A percentile compares a stretch with the other conserved stretches of the same genome.
phyloP scores from a whole-genome alignment of 92 coral and sea anemone genomes.

The Zoanthus sansibaricus region DNA sequence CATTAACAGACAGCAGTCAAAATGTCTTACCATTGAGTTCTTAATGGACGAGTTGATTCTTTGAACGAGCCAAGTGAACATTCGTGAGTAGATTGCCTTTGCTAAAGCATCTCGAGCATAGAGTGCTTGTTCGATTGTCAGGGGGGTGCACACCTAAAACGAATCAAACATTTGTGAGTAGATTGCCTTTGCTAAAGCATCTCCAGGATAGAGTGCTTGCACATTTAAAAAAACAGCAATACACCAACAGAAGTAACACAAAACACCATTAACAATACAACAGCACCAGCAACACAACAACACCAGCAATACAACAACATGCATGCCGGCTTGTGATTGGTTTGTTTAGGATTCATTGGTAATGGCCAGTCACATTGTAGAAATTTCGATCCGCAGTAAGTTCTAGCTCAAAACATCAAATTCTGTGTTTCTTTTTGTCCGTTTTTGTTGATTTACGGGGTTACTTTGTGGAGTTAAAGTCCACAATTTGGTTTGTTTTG shows the following conservation, averaged over 20 bases:
- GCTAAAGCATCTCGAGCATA: constrained; percentile 99
- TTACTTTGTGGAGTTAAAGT: too few species aligned
- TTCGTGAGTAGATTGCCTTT: constrained; percentile 94
- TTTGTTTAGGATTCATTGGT: too few species aligned
- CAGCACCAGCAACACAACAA: too few species aligned
- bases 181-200: constrained; percentile 96
- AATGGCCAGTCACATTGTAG: too few species aligned
- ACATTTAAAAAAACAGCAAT: constrained; percentile 36
- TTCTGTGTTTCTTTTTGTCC: too few species aligned
- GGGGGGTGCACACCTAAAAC: constrained; percentile 80
- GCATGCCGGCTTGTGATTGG: too few species aligned
- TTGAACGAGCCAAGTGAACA: constrained; percentile 93
- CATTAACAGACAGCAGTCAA: constrained; percentile 45
- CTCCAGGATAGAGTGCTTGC: constrained; percentile 95
- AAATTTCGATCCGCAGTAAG: too few species aligned
- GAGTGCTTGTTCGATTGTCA: constrained; percentile 93
- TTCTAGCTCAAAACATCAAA: too few species aligned
- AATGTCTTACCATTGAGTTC: constrained; percentile 32
- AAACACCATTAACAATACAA: not conserved
- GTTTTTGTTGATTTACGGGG: too few species aligned
- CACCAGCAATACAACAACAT: too few species aligned
- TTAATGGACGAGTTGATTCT: constrained; percentile 89
- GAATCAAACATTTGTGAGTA: constrained; percentile 81
- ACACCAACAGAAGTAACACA: too few species aligned
- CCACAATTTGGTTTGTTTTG: too few species aligned